Percentiles rank a stretch among this genome's conserved stretches.
These are phyloP conservation scores for Fringilla coelebs DNA, from an alignment of 2,797 vertebrate species.

Conservation along the genomic window DNA sequence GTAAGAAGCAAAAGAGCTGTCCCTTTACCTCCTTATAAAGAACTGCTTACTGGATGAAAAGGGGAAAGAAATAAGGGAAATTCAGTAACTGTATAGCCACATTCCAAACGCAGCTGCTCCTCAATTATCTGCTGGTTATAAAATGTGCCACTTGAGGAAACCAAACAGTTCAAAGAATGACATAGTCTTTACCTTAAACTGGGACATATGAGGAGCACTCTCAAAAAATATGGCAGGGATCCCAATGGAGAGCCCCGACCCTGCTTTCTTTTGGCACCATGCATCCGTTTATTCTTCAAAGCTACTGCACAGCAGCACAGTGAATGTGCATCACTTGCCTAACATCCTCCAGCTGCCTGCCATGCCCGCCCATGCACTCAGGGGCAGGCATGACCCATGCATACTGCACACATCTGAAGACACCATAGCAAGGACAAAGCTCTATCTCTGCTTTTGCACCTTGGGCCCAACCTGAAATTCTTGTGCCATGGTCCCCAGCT, in stretches of 20 bases:
- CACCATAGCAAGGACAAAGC: background rate
- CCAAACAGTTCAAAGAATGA: background rate
- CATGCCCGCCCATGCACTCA: fast-evolving
- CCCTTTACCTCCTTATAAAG: background rate
- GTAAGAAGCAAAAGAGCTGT: background rate
- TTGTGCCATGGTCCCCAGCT: background rate
- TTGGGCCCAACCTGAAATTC: background rate
- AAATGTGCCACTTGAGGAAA: background rate
- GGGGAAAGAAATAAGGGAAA: background rate
- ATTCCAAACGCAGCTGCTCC: conserved; percentile 4
- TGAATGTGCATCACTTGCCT: background rate
- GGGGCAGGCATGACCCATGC: background rate
- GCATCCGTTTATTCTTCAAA: background rate
- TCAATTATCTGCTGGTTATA: conserved; percentile 11
- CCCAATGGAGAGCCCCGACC: background rate
- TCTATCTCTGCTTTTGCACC: background rate
- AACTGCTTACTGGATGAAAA: background rate
- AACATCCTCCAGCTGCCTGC: background rate
- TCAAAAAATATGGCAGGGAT: background rate
- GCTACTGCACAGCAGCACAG: background rate
- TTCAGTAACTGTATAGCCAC: background rate
- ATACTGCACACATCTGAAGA: background rate
- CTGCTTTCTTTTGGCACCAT: background rate
- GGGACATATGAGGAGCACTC: background rate
- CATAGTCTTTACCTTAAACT: background rate